Evolutionary conservation across 1,140 invertebrate genomes (phyloP).

Genomic region (Coelopa frigida): DNA sequence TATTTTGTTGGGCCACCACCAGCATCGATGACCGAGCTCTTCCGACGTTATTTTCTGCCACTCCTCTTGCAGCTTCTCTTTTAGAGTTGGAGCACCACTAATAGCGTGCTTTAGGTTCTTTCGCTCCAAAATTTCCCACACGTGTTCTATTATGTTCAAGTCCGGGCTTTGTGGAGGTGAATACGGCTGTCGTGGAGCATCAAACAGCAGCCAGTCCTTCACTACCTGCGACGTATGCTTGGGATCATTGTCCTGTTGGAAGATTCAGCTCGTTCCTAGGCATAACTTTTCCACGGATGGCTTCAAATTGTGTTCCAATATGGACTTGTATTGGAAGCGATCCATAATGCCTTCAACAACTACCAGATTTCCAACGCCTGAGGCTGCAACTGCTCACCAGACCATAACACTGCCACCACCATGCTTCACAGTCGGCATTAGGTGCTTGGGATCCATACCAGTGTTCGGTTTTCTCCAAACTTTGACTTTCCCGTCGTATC

Average conservation of each 20-base stretch:
- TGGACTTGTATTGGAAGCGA: constrained; percentile 12
- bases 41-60: too few species aligned
- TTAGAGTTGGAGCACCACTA: too few species aligned
- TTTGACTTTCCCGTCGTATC: too few species aligned
- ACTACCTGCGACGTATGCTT: too few species aligned
- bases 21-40: too few species aligned
- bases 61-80: too few species aligned
- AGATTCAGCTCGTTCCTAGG: constrained; percentile 6
- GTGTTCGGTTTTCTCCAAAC: constrained; percentile 14
- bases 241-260: too few species aligned
- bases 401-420: constrained; percentile 33
- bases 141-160: constrained; percentile 32
- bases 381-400: constrained; percentile 29
- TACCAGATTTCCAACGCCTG: constrained; percentile 23
- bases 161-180: constrained; percentile 32
- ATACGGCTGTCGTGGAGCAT: constrained; percentile 17
- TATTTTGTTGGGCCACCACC: too few species aligned
- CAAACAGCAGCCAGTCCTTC: constrained; percentile 23
- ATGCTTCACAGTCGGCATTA: constrained; percentile 38
- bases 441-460: constrained; percentile 15
- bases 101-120: too few species aligned
- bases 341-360: constrained; percentile 22
- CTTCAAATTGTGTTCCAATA: constrained; percentile 20
- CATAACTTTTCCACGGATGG: constrained; percentile 16
- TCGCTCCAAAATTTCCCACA: constrained; percentile 22